Percentiles rank a stretch among this genome's conserved stretches.
Conservation (phyloP, 2,888 invertebrate genomes). For the Kuschelorhynchus macadamiae region DNA sequence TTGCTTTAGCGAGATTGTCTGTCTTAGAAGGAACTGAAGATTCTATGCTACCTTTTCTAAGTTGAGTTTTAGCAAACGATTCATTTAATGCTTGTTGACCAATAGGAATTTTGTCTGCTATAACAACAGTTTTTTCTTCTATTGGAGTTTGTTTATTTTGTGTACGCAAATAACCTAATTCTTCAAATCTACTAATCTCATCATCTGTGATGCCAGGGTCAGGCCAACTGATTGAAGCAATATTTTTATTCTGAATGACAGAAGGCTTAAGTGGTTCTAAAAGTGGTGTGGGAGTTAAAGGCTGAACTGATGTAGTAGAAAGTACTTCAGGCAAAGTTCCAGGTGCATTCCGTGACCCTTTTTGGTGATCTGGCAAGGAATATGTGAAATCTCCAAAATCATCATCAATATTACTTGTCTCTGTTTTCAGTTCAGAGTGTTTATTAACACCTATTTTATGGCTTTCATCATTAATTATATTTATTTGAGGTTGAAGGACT, state of each 20-base stretch:
- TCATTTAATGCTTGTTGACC: not conserved
- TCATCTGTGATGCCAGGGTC: slow-evolving; percentile 72
- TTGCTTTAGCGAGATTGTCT: not conserved
- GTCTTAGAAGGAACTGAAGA: not conserved
- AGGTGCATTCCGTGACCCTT: slow-evolving; percentile 46
- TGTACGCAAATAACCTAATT: slow-evolving; percentile 55
- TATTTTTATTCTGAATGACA: slow-evolving; percentile 23
- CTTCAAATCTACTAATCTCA: slow-evolving; percentile 64
- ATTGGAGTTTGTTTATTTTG: slow-evolving; percentile 27
- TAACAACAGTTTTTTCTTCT: slow-evolving; percentile 7
- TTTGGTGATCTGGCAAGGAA: slow-evolving; percentile 48
- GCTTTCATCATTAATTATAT: too few relatives aligned
- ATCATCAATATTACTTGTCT: slow-evolving; percentile 57
- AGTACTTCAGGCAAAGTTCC: not conserved
- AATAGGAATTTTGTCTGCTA: not conserved
- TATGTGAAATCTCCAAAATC: slow-evolving; percentile 68
- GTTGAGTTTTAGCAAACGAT: too few relatives aligned
- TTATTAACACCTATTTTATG: not conserved
- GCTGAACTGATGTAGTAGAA: not conserved
- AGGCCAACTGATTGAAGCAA: slow-evolving; percentile 75
- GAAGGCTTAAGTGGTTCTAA: slow-evolving; percentile 59
- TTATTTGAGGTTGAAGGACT: too few relatives aligned
- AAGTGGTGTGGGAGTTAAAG: slow-evolving; percentile 10
- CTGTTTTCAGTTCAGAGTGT: not conserved
- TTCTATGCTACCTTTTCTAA: not conserved